A percentile compares a stretch with the other conserved stretches of the same genome.
Evolutionary conservation across 2,888 invertebrate genomes (phyloP).

Genomic region (Polydrusus tereticollis): DNA sequence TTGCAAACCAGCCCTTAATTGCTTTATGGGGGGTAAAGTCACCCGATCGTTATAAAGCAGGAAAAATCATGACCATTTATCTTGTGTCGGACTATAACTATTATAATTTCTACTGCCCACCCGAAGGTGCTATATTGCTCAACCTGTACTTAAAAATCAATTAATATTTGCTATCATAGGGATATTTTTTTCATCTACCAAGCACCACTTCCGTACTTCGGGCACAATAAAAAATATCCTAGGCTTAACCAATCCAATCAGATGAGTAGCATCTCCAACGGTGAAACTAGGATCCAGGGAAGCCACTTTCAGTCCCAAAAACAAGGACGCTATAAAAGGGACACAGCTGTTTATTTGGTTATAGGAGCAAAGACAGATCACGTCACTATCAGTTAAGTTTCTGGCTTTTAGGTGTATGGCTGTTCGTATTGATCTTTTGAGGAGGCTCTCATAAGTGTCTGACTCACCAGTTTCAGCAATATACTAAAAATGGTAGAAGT

Average conservation of each 20-base stretch:
- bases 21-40: too few species aligned
- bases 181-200: background rate
- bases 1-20: too few species aligned
- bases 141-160: too few species aligned
- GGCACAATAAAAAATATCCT: constrained; percentile 58
- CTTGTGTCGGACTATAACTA: too few species aligned
- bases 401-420: constrained; percentile 65
- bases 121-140: too few species aligned
- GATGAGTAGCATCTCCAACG: constrained; percentile 54
- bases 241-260: constrained; percentile 58
- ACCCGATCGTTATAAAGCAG: too few species aligned
- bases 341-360: constrained; percentile 67
- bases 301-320: constrained; percentile 63
- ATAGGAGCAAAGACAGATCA: constrained; percentile 67
- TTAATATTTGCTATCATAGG: too few species aligned
- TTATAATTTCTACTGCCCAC: too few species aligned
- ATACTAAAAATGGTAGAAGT: constrained; percentile 49
- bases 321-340: constrained; percentile 69
- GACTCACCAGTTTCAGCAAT: constrained; percentile 63
- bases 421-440: constrained; percentile 66
- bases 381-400: constrained; percentile 65
- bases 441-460: constrained; percentile 65
- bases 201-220: too few species aligned
- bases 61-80: too few species aligned
- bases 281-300: constrained; percentile 59